phyloP scores from a whole-genome alignment of 1,140 invertebrate species.

The Ceratosolen fusciceps region DNA sequence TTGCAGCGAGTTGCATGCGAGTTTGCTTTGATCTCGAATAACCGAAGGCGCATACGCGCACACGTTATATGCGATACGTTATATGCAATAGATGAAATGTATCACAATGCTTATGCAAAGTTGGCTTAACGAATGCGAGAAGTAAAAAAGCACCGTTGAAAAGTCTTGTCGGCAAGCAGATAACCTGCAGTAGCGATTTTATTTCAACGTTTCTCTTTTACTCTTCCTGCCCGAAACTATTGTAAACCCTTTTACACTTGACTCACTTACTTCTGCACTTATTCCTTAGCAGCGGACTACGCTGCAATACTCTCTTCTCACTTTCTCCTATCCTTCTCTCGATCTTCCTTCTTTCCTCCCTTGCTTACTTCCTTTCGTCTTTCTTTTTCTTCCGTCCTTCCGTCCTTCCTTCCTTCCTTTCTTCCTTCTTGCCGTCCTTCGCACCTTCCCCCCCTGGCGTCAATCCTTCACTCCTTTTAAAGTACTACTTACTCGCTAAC shows the following conservation, averaged over 20 bases:
- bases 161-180: background rate
- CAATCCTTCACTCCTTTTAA: background rate
- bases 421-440: background rate
- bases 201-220: no score
- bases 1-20: no score
- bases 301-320: background rate
- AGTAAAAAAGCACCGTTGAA: background rate
- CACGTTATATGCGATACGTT: no score
- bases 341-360: background rate
- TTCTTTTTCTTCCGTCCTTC: conserved; percentile 42
- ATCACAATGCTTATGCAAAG: background rate
- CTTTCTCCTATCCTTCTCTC: background rate
- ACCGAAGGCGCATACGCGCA: no score
- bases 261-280: no score
- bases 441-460: conserved; percentile 4
- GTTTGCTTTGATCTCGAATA: background rate
- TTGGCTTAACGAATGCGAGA: background rate
- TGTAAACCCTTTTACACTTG: no score
- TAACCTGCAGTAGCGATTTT: background rate
- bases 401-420: conserved; percentile 6
- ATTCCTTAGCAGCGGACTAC: no score
- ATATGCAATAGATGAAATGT: no score
- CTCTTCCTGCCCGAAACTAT: no score
- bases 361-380: conserved; percentile 17
- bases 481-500: background rate